These are phyloP conservation scores for Eretmochelys imbricata DNA, from an alignment of 2,113 vertebrate species.

Conservation along the genomic window DNA sequence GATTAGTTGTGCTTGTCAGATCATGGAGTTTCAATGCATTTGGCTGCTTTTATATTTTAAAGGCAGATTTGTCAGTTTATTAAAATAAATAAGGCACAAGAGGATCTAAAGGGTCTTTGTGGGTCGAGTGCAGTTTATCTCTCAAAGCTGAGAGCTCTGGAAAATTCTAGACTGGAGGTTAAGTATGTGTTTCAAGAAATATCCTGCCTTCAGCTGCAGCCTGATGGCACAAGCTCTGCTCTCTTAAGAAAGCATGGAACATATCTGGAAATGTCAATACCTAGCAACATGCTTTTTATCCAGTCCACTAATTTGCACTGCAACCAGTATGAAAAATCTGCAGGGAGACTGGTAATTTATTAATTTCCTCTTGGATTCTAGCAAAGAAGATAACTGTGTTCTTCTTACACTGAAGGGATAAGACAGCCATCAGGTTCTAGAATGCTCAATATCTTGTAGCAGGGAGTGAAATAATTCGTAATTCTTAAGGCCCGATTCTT, in stretches of 20 bases:
- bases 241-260: constrained; percentile 2
- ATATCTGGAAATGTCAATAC: constrained; percentile 6
- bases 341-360: not conserved
- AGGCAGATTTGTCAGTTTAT: constrained; percentile 5
- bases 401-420: not conserved
- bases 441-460: not conserved
- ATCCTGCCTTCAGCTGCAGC: not conserved
- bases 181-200: not conserved
- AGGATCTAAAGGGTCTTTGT: not conserved
- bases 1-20: not conserved
- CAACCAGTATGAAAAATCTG: constrained; percentile 35
- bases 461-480: not conserved
- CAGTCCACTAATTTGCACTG: not conserved
- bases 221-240: not conserved
- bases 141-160: constrained; percentile 9
- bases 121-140: not conserved
- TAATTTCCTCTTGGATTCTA: not conserved
- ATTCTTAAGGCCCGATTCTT: not conserved
- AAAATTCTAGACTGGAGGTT: not conserved
- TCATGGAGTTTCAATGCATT: constrained; percentile 28
- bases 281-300: not conserved
- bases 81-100: not conserved
- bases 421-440: not conserved
- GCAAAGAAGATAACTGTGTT: not conserved
- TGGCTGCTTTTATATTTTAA: not conserved